Conservation (phyloP, 2,888 invertebrate genomes). For the Oligia fasciuncula region DNA sequence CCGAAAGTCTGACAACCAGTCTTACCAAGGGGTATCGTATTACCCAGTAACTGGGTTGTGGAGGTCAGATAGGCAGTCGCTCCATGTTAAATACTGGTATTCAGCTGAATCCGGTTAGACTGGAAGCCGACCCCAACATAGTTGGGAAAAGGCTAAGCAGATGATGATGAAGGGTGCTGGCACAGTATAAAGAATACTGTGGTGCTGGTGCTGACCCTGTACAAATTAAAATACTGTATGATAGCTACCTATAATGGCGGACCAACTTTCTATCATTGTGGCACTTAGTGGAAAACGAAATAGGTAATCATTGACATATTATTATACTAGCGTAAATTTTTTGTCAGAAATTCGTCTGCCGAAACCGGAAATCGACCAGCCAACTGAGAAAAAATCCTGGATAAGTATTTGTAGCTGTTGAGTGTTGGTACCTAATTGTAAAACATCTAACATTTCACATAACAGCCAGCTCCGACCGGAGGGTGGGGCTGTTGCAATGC, state of each 20-base stretch:
- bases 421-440: neutral
- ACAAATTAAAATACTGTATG: neutral
- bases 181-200: too few species aligned
- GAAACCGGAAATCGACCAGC: neutral
- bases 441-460: neutral
- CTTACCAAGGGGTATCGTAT: too few species aligned
- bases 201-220: neutral
- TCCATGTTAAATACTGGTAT: too few species aligned
- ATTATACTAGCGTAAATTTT: too few species aligned
- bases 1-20: too few species aligned
- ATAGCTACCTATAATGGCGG: neutral
- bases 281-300: neutral
- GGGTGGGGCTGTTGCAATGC: neutral
- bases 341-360: neutral
- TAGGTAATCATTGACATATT: too few species aligned
- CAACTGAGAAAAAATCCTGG: neutral
- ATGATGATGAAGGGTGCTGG: too few species aligned
- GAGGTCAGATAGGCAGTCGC: too few species aligned
- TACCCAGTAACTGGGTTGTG: too few species aligned
- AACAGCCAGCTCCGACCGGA: neutral
- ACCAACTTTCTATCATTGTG: neutral
- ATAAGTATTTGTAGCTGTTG: neutral
- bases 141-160: too few species aligned
- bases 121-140: too few species aligned
- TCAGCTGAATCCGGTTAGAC: too few species aligned